Conservation (phyloP, 2,797 vertebrate species). For the Otolemur crassicaudatus region DNA sequence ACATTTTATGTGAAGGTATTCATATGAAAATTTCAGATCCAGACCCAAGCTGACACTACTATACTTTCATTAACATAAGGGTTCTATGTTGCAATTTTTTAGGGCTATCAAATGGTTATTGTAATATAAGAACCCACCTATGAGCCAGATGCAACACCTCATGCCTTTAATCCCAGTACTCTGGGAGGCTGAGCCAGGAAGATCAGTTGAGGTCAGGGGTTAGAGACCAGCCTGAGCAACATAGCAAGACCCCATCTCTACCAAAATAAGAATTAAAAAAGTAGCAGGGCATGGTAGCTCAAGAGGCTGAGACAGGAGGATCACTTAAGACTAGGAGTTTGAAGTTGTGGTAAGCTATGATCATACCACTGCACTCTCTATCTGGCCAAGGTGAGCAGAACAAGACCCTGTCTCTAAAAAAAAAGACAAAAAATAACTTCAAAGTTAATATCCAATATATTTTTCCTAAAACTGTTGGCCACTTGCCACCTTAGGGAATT, state of each 20-base stretch:
- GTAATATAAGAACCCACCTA: neutral
- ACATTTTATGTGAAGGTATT: neutral
- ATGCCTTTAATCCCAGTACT: neutral
- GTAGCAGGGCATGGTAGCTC: neutral
- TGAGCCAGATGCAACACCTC: neutral
- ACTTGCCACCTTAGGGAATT: neutral
- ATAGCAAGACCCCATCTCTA: neutral
- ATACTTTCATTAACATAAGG: slow-evolving; percentile 18
- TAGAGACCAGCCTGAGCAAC: neutral
- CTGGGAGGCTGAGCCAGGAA: neutral
- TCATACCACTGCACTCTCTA: neutral
- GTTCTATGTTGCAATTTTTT: neutral
- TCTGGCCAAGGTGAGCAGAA: neutral
- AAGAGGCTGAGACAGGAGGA: neutral
- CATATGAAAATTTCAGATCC: slow-evolving; percentile 19
- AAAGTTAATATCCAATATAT: neutral
- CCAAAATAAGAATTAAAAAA: neutral
- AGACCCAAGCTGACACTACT: neutral
- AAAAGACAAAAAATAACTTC: slow-evolving; percentile 13
- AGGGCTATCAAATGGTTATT: neutral
- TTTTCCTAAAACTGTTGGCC: neutral
- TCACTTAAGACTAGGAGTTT: neutral
- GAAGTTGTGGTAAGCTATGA: neutral
- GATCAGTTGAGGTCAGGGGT: neutral
- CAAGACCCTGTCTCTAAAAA: neutral